Evolutionary conservation across 2,888 invertebrate genomes (phyloP), one percentile per base, ranked within the genome.

Genomic region (Elysia crispata): DNA sequence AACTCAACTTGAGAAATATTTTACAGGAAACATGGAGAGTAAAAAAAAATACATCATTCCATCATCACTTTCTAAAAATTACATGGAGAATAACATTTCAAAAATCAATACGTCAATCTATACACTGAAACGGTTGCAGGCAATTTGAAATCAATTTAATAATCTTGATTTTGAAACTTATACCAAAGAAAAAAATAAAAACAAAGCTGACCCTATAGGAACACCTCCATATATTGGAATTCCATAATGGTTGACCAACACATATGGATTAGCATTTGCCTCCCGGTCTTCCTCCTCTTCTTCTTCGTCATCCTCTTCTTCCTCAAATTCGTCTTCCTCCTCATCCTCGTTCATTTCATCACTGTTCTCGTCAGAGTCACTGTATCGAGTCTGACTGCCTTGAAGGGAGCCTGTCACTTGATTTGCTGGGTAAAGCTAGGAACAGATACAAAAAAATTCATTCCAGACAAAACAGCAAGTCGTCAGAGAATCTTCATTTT

Each of bases 161-260:
- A 41, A 3, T 41, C 41, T 41, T 41, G 41, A 41, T 41, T 6
- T 11, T 41, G 11, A 41, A 41, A 85, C 73, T 81, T 76, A 69
- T 62, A 76, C 8, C 70, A 66, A 69, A 31, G 30, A 57, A 54
- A 60, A 60, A 5, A 23, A 20, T 8, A 60, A 60, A 20, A 5
- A 20, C 11, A 62, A 33, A 50, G 54, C 60, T n/a, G 0, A 78
- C 78, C 78, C 73, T 18, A 23, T 49, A 31, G 49, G 20, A 41
- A 81, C 79, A 8, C 80, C 74, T 25, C 87, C 87, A 85, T 86
- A 87, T 13, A 86, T 33, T 1, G 88, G 88, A 13, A 86, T 86
- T n/a, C 87, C 88, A 81, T 87, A 84, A 11, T 60, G 87, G 57
- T 20, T 66, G 49, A 23, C 85, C 85, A 1, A 72, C 69, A 54